These are phyloP conservation scores for Julus scandinavius DNA, from an alignment of 2,888 invertebrate genomes.

Conservation along the genomic window DNA sequence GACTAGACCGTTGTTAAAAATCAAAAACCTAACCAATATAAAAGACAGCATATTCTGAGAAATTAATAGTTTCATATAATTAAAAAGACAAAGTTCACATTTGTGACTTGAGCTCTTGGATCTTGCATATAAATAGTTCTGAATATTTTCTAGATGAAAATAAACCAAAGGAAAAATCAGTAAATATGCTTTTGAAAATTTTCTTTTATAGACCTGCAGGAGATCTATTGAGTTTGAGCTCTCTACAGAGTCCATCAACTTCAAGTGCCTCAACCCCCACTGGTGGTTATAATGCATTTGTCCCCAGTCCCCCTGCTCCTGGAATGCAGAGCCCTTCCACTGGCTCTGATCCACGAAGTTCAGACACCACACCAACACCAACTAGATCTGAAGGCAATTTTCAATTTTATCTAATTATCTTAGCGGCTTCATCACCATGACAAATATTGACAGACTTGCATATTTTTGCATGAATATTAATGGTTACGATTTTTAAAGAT, in stretches of 20 bases:
- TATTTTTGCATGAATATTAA: neutral
- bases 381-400: slow-evolving; percentile 57
- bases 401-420: neutral
- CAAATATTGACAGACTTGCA: no score
- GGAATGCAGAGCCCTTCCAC: slow-evolving; percentile 56
- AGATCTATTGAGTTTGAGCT: slow-evolving; percentile 81
- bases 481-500: slow-evolving; percentile 57
- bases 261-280: slow-evolving; percentile 83
- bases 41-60: no score
- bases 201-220: slow-evolving; percentile 72
- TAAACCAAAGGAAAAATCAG: no score
- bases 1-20: no score
- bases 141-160: slow-evolving; percentile 56
- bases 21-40: no score
- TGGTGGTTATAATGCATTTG: slow-evolving; percentile 71
- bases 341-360: slow-evolving; percentile 55
- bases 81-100: no score
- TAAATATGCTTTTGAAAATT: slow-evolving; percentile 56
- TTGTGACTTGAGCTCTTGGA: no score
- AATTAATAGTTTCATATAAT: no score
- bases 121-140: neutral
- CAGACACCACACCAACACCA: slow-evolving; percentile 57
- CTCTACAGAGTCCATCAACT: slow-evolving; percentile 82
- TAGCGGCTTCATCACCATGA: no score
- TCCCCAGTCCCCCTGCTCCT: slow-evolving; percentile 55